A percentile compares a stretch with the other conserved stretches of the same genome.
Evolutionary conservation across 2,888 invertebrate genomes (phyloP).

Genomic region (Melieria picta): DNA sequence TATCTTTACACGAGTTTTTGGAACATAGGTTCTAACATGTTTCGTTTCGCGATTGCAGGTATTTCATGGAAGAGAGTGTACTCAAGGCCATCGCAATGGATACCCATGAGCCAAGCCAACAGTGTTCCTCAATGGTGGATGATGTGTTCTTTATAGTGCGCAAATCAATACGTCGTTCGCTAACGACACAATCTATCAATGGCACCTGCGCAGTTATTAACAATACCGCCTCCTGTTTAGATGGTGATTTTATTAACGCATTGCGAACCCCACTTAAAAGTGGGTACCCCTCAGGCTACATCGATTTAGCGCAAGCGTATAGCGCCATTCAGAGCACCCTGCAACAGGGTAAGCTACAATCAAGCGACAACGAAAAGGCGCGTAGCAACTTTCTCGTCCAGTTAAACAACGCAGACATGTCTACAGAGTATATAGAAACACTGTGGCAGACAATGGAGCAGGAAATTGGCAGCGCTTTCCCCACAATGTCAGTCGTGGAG

Average conservation of each 20-base stretch:
- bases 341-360: constrained; percentile 82
- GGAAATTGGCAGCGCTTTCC: constrained; percentile 74
- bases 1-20: neutral
- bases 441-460: constrained; percentile 80
- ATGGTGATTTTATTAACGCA: constrained; percentile 82
- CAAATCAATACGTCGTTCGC: constrained; percentile 93
- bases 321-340: constrained; percentile 82
- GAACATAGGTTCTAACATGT: neutral
- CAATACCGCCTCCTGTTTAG: constrained; percentile 87
- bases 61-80: constrained; percentile 94
- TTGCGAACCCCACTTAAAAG: constrained; percentile 76
- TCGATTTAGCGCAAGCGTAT: constrained; percentile 84
- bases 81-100: constrained; percentile 89
- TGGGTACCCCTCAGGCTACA: constrained; percentile 82
- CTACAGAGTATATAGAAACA: constrained; percentile 89
- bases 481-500: constrained; percentile 72
- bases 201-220: constrained; percentile 97
- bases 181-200: constrained; percentile 91
- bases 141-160: constrained; percentile 97
- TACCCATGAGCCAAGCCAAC: constrained; percentile 75
- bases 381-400: constrained; percentile 80
- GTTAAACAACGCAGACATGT: constrained; percentile 90
- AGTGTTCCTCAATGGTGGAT: constrained; percentile 93
- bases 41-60: constrained; percentile 66
- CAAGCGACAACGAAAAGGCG: constrained; percentile 81